Percentiles rank a stretch among this genome's conserved stretches.
phyloP scores from a whole-genome alignment of 2,797 vertebrate genomes.

The Amphiprion clarkii region DNA sequence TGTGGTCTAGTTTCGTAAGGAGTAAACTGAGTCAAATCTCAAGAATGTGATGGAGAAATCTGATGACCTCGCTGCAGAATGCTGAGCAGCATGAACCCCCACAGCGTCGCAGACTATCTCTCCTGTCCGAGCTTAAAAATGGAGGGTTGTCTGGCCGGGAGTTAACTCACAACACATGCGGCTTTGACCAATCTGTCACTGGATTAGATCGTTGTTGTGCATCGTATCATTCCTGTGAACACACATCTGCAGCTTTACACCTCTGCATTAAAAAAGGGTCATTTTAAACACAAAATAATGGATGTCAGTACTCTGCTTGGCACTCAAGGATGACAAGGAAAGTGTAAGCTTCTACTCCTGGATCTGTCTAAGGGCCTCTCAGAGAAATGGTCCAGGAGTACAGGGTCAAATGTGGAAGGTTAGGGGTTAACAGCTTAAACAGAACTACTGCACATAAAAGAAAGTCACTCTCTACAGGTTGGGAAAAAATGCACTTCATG shows the following conservation, averaged over 20 bases:
- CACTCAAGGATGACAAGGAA: not conserved
- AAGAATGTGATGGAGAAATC: conserved; percentile 65
- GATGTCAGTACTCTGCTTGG: not conserved
- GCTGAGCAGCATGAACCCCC: conserved; percentile 15
- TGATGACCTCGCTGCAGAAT: conserved; percentile 9
- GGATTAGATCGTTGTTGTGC: not conserved
- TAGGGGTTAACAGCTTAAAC: conserved; percentile 53
- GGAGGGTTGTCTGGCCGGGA: accelerated
- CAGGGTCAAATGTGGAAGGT: conserved; percentile 53
- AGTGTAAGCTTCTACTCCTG: not conserved
- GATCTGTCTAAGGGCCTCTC: conserved; percentile 14
- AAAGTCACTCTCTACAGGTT: conserved; percentile 40
- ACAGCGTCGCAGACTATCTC: not conserved
- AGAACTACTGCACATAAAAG: conserved; percentile 34
- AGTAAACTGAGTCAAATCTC: conserved; percentile 34
- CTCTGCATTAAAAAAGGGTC: not conserved
- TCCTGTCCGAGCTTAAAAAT: not conserved
- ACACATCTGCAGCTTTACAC: not conserved
- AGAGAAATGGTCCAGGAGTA: conserved; percentile 24
- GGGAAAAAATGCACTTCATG: conserved; percentile 35
- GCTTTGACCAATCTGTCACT: not conserved
- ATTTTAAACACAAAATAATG: not conserved
- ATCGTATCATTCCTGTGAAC: not conserved
- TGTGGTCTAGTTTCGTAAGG: conserved; percentile 34
- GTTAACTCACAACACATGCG: conserved; percentile 13